Conservation (phyloP, 2,888 invertebrate genomes). For the Drosophila austrosaltans region DNA sequence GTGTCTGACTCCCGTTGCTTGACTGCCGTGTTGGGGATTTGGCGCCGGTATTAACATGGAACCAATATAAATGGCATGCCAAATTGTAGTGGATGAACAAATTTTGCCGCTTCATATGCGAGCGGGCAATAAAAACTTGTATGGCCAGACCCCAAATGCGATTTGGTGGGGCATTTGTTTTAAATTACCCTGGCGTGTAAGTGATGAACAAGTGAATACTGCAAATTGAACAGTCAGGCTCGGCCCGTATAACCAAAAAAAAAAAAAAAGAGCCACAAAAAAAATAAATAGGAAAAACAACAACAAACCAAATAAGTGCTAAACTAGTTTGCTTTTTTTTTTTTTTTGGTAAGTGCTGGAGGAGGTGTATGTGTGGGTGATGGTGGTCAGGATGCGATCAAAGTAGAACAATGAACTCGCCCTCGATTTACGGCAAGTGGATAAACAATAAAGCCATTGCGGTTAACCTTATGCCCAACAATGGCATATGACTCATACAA, state of each 20-base stretch:
- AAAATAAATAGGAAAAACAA: constrained; percentile 37
- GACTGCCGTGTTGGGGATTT: constrained; percentile 67
- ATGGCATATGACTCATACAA: neutral
- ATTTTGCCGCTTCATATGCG: constrained; percentile 61
- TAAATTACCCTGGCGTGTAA: constrained; percentile 79
- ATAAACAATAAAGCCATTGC: neutral
- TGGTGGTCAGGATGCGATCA: neutral
- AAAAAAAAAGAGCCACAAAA: constrained; percentile 35
- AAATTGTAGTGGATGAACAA: constrained; percentile 78
- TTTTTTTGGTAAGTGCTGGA: neutral
- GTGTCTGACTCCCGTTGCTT: constrained; percentile 43
- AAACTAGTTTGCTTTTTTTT: constrained; percentile 1
- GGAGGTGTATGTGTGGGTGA: neutral
- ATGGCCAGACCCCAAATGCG: constrained; percentile 64
- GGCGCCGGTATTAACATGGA: constrained; percentile 70
- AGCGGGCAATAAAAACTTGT: constrained; percentile 64
- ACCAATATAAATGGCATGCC: constrained; percentile 80
- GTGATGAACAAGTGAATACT: constrained; percentile 69
- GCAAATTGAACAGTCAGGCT: constrained; percentile 21
- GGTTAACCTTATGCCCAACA: neutral
- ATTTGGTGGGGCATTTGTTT: constrained; percentile 79
- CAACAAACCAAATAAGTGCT: constrained; percentile 31
- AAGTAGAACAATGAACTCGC: constrained; percentile 61
- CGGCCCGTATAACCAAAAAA: constrained; percentile 19
- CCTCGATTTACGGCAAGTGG: constrained; percentile 10